Percentiles rank a stretch among this genome's conserved stretches.
Evolutionary conservation across 1,140 invertebrate species (phyloP).

Genomic region (Trichoplusia ni): DNA sequence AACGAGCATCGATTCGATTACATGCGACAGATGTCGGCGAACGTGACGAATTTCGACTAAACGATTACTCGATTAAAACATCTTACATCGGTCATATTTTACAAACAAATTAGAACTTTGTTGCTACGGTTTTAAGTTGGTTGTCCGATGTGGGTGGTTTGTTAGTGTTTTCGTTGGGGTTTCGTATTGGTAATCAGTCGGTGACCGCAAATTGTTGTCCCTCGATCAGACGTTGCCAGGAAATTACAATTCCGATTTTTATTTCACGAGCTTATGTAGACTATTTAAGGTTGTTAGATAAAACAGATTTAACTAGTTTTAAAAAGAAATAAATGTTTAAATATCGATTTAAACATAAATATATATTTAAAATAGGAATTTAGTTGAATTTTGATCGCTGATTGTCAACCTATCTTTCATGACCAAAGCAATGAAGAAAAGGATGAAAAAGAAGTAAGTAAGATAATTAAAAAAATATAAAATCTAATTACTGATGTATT

Average conservation of each 20-base stretch:
- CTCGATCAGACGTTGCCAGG: slow-evolving; percentile 74
- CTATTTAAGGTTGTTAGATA: slow-evolving; percentile 1
- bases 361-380: too few species aligned
- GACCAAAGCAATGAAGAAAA: too few species aligned
- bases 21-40: slow-evolving; percentile 76
- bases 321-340: not conserved
- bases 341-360: not conserved
- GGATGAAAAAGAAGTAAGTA: too few species aligned
- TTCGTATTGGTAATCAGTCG: slow-evolving; percentile 73
- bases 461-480: too few species aligned
- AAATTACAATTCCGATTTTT: slow-evolving; percentile 80
- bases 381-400: too few species aligned
- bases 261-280: slow-evolving; percentile 61
- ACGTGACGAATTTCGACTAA: slow-evolving; percentile 79
- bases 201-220: slow-evolving; percentile 80
- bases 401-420: too few species aligned
- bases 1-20: slow-evolving; percentile 71
- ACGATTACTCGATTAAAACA: slow-evolving; percentile 48
- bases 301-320: not conserved
- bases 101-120: slow-evolving; percentile 38
- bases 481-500: too few species aligned
- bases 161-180: slow-evolving; percentile 53
- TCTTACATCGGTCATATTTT: slow-evolving; percentile 23
- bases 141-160: slow-evolving; percentile 26
- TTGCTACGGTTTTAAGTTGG: slow-evolving; percentile 16